Conservation (phyloP, 2,113 vertebrate genomes). For the Xiphorhynchus elegans region DNA sequence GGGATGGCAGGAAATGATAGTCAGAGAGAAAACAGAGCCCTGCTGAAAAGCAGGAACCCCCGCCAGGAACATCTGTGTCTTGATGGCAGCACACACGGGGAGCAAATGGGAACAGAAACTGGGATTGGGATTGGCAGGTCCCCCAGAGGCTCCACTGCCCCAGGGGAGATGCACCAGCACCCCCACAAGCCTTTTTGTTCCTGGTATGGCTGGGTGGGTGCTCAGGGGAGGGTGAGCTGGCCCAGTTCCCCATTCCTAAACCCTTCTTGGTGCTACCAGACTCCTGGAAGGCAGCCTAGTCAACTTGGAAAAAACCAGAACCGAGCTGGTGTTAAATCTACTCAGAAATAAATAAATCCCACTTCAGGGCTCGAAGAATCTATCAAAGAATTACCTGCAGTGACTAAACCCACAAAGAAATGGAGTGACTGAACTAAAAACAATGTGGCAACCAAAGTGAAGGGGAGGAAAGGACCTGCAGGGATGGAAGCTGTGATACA, state of each 20-base stretch:
- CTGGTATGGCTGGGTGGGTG: background rate
- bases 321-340: background rate
- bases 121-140: background rate
- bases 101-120: background rate
- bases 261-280: background rate
- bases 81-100: accelerated
- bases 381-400: background rate
- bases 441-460: accelerated
- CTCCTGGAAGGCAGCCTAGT: background rate
- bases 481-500: background rate
- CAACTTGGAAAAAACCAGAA: background rate
- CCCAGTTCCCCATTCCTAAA: background rate
- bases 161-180: background rate
- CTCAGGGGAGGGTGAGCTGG: background rate
- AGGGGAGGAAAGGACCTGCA: background rate
- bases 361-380: background rate
- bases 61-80: accelerated
- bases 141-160: background rate
- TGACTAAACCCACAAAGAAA: background rate
- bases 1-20: background rate
- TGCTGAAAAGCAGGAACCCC: background rate
- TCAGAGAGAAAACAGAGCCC: background rate
- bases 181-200: accelerated
- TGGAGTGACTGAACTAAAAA: background rate
- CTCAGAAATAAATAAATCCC: background rate